Conservation (phyloP, 2,113 vertebrate species). For the Indri indri region DNA sequence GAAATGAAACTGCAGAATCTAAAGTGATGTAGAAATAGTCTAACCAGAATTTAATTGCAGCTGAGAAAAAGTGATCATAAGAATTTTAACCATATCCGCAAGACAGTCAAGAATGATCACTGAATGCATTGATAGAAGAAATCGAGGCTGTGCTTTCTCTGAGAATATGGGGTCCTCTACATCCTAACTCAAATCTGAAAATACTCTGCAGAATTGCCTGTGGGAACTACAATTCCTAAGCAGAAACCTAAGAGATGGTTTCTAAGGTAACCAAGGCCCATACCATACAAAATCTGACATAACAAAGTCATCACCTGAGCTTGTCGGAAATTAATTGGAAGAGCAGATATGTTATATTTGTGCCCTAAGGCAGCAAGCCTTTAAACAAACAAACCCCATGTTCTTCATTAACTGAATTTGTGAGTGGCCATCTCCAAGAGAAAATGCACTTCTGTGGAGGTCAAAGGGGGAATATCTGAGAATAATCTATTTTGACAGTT, state of each 20-base stretch:
- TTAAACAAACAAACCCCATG: slow-evolving; percentile 26
- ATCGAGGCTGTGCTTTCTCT: background rate
- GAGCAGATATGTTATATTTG: background rate
- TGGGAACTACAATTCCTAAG: slow-evolving; percentile 11
- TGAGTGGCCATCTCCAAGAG: background rate
- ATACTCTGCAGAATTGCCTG: background rate
- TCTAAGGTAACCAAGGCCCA: slow-evolving; percentile 43
- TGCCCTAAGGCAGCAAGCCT: background rate
- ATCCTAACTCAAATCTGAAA: slow-evolving; percentile 7
- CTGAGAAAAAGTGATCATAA: background rate
- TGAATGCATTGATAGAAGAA: slow-evolving; percentile 1
- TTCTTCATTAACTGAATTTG: background rate
- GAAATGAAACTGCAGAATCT: background rate
- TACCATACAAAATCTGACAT: background rate
- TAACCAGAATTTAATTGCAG: slow-evolving; percentile 30
- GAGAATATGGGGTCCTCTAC: background rate
- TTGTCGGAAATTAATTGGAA: slow-evolving; percentile 45
- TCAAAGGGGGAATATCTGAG: slow-evolving; percentile 15
- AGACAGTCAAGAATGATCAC: background rate
- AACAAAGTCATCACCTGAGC: slow-evolving; percentile 24
- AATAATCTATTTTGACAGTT: slow-evolving; percentile 8
- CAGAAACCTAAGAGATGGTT: slow-evolving; percentile 21
- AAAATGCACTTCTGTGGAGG: background rate
- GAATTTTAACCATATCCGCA: background rate
- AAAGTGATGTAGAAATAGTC: background rate